phyloP scores from a whole-genome alignment of 2,113 vertebrate species.

The Monopterus albus region DNA sequence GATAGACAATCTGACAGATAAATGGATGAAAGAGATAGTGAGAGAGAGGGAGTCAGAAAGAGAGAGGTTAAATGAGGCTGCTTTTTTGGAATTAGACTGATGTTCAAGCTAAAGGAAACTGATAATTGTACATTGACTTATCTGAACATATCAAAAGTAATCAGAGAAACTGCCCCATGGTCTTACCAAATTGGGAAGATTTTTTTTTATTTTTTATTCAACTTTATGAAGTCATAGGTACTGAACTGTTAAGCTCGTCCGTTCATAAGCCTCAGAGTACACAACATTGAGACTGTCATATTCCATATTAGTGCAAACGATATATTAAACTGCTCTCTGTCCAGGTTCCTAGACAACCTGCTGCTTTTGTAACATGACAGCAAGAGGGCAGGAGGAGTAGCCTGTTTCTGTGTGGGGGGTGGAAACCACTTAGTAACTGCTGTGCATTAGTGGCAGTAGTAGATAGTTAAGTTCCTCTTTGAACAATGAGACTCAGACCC shows the following conservation, averaged over 20 bases:
- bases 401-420: conserved; percentile 34
- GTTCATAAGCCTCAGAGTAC: background rate
- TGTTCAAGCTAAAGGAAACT: conserved; percentile 41
- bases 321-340: conserved; percentile 2
- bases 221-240: background rate
- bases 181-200: background rate
- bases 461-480: conserved; percentile 39
- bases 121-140: conserved; percentile 35
- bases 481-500: conserved; percentile 12
- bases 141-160: conserved; percentile 34
- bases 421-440: conserved; percentile 39
- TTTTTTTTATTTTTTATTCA: background rate
- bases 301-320: no score
- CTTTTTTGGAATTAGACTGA: conserved; percentile 39
- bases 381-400: conserved; percentile 9
- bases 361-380: conserved; percentile 22
- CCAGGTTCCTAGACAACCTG: conserved; percentile 11
- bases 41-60: background rate
- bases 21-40: background rate
- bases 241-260: background rate
- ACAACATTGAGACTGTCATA: background rate
- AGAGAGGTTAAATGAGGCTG: conserved; percentile 29
- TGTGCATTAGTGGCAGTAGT: conserved; percentile 29
- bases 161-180: conserved; percentile 15
- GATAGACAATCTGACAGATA: no score